Base-by-base conservation (phyloP, 2,888 invertebrate species). In the Eristalis tenax region DNA sequence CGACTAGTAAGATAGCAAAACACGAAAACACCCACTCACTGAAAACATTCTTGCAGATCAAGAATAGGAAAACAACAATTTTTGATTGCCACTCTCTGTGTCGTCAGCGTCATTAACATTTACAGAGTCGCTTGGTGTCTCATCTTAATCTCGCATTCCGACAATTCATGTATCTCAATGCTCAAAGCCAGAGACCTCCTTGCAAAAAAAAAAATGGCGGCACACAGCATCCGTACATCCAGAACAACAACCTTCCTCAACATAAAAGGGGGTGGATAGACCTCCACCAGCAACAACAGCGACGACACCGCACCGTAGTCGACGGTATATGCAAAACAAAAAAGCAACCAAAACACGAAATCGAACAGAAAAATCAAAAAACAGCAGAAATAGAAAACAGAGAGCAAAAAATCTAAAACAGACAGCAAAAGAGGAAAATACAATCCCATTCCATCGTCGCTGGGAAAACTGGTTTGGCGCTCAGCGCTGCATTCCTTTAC, bases 401-500 rank as follows among this genome's bases (percentile, higher is more conserved):
- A 61, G 22, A 70, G 63, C 63, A 65, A 57, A 38, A 28, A 32
- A 69, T 68, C 40, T 69, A 56, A 32, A 57, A 63, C 22, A 26
- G 11, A 50, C n/a, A 0, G 18, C 10, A 38, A 71, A 75, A 73
- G 69, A 68, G 68, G 68, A 79, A 79, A 87, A 87, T 79, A 78
- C 83, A 75, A 83, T 83, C 79, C 65, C 79, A 80, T 83, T 85
- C 85, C 76, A 73, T 59, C 26, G 59, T 81, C 76, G 43, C 66
- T 83, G 59, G 79, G 73, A 79, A 87, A 87, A 87, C 87, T 87
- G 83, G 87, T 87, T 87, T 87, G 83, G 87, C 87, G 87, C 87
- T 71, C 71, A 76, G 40, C 63, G 71, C 83, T 83, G 73, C 87
- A 87, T 87, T 87, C 87, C 64, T 87, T 83, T 83, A 75, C 71